Base-by-base conservation (phyloP, 2,113 vertebrate species). In the Sinocyclocheilus rhinocerous region DNA sequence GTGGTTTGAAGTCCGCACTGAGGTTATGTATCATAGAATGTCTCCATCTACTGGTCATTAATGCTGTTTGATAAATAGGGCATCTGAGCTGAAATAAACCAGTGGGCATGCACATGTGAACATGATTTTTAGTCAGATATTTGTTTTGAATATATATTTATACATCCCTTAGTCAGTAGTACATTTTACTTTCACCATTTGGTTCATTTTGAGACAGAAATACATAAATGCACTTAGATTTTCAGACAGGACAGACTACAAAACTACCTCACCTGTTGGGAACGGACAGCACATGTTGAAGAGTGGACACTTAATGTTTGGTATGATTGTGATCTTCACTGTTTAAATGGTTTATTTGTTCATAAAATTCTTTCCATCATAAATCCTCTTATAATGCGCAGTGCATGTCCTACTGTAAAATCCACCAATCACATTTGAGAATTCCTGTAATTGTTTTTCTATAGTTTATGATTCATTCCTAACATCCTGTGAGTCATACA, bases 231-330 rank as follows among this genome's bases (percentile, higher is more conserved):
- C 45, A 52, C 26, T 52, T 52, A 82, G 80, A 52, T 29, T 70
- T 82, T 82, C 24, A 82, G 45, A 82, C 81, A 82, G 45, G 45
- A 33, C 48, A 20, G 24, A 29, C 24, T 33, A 52, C 45, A 70
- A 15, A 69, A 69, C 63, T 33, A 6, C 80, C 39, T 52, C 1
- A 83, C 0, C 69, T 59, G 18, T 72, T 83, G 81, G 65, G 24
- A 72, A 39, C 0, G 13, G 33, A 84, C 48, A 57, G 22, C 42
- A 3, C 45, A 26, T 52, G 65, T 82, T 69, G 52, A 73, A 55
- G 65, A 57, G 50, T 59, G 82, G 69, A 84, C 69, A 42, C 29
- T 26, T 16, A 81, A 24, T 29, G 61, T 55, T 83, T 84, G 82
- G 82, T 84, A 84, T 84, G 82, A 73, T 57, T 59, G 26, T 39